These are phyloP conservation scores for Diadema setosum DNA, from an alignment of 35 echinoderm and acorn worm genomes.

Conservation along the genomic window DNA sequence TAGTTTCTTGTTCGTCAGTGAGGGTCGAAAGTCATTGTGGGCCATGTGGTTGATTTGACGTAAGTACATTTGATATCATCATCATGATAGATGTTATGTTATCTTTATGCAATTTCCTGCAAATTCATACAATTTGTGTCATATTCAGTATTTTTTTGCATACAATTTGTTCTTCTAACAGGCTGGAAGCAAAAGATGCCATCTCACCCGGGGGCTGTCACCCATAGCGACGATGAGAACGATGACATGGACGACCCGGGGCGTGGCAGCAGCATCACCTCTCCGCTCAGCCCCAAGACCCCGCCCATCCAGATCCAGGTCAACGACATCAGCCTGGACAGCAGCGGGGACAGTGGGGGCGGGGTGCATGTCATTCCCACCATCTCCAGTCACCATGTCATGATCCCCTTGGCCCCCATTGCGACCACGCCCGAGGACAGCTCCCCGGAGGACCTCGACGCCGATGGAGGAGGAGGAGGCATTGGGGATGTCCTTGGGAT, in stretches of 20 bases:
- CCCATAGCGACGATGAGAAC: neutral
- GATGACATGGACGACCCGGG: neutral
- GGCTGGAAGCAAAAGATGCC: conserved; percentile 18
- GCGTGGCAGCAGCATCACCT: neutral
- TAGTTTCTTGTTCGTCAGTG: too few species aligned
- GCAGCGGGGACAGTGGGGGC: neutral
- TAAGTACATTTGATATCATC: neutral
- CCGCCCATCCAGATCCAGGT: conserved; percentile 17
- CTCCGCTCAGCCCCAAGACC: conserved; percentile 21
- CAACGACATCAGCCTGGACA: conserved; percentile 20
- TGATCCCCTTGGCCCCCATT: neutral
- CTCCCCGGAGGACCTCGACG: conserved; percentile 5
- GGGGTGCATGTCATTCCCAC: neutral
- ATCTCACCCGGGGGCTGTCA: neutral
- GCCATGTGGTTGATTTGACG: too few species aligned
- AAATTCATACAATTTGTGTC: too few species aligned
- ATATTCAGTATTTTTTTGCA: too few species aligned
- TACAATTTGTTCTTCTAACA: neutral
- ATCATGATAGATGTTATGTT: too few species aligned
- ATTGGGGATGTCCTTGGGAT: neutral
- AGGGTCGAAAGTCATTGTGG: too few species aligned
- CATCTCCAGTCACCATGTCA: neutral
- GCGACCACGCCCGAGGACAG: conserved; percentile 12
- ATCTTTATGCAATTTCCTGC: too few species aligned
- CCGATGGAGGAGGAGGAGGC: neutral